Base-by-base conservation (phyloP, 2,113 vertebrate genomes). In the Abramis brama region DNA sequence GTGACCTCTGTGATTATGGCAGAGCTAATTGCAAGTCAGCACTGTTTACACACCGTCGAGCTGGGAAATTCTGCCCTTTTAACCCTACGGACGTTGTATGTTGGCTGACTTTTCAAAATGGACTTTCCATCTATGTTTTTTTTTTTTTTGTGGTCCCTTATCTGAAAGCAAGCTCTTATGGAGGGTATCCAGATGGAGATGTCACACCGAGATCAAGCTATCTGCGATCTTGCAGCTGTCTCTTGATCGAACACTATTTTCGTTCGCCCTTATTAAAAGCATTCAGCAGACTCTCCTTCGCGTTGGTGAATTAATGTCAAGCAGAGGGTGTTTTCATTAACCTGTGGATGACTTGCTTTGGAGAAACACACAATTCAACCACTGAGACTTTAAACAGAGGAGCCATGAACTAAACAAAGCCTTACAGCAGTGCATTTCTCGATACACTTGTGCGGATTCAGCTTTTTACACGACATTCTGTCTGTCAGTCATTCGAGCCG, bases 21-120 rank as follows among this genome's bases (percentile, higher is more conserved):
- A 47, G 79, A 39, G 47, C 66, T 50, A 84, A 78, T 33, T 64
- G 50, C 27, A 66, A 82, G 76, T 73, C 74, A 86, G 47, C 36
- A 80, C 70, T n/a, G 85, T 85, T 85, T 82, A 76, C 85, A 82
- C 60, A 17, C 78, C 79, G 47, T 60, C 19, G 83, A 91, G 87
- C 64, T 78, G 82, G 88, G 88, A 90, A 88, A 78, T 79, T 81
- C 87, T 9, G 17, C 21, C 39, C 85, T 60, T 19, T 19, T 82
- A 79, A 43, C 43, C 60, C 57, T 33, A n/a, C 36, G 55, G 82
- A 88, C 6, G 59, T 64, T 77, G 80, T 79, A 55, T 66, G 64
- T 88, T 82, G 78, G 68, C 82, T 82, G 84, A 71, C 84, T 45
- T 13, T 73, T 80, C 86, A 80, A 36, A 39, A 50, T 7, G 4